Conservation (phyloP, 1,140 invertebrate species). For the Drosophila tristis region DNA sequence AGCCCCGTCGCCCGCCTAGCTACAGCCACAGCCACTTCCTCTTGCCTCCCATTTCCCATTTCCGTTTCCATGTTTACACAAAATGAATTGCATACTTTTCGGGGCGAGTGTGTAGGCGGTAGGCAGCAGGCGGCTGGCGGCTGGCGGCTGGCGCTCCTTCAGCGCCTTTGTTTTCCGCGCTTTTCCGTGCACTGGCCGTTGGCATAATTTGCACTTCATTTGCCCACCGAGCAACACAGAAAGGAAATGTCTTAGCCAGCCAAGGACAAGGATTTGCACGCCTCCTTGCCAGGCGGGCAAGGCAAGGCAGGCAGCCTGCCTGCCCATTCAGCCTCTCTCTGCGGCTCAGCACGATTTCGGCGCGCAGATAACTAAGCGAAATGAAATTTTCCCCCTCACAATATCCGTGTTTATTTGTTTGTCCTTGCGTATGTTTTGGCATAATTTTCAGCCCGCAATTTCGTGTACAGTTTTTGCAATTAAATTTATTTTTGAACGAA, state of each 20-base stretch:
- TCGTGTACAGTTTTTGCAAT: constrained; percentile 36
- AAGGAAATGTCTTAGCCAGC: constrained; percentile 50
- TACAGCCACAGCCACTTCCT: too few species aligned
- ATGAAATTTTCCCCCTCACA: constrained; percentile 33
- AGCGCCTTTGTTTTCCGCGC: constrained; percentile 36
- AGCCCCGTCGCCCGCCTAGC: background rate
- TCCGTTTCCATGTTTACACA: constrained; percentile 9
- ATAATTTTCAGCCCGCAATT: constrained; percentile 52
- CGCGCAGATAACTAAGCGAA: constrained; percentile 49
- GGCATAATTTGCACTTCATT: constrained; percentile 78
- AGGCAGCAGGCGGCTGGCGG: constrained; percentile 2
- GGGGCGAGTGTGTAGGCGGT: constrained; percentile 15
- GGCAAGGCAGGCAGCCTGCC: background rate
- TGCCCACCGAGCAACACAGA: constrained; percentile 41
- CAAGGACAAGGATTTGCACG: constrained; percentile 44
- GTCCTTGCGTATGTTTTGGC: constrained; percentile 57
- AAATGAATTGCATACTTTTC: constrained; percentile 58
- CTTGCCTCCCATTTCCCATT: background rate
- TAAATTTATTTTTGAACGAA: constrained; percentile 44
- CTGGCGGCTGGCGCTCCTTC: constrained; percentile 27
- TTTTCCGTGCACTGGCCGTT: constrained; percentile 49
- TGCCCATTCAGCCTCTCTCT: background rate
- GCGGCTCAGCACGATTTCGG: constrained; percentile 20
- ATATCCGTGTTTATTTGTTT: constrained; percentile 34
- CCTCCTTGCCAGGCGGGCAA: background rate